Evolutionary conservation across 2,888 invertebrate genomes (phyloP).

Genomic region (Orgyia antiqua): DNA sequence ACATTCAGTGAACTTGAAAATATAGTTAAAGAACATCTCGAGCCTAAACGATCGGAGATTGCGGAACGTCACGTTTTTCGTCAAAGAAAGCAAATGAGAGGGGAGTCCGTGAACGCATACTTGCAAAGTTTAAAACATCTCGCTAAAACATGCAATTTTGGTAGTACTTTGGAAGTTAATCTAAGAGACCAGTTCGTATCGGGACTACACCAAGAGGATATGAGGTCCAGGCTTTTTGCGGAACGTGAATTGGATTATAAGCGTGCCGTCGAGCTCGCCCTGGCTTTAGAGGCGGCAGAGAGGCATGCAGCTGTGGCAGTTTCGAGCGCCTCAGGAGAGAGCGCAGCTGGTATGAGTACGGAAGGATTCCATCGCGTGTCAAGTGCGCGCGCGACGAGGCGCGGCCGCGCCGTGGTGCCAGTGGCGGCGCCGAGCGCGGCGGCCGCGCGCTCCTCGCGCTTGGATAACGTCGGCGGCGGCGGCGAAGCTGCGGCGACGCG

Average conservation of each 20-base stretch:
- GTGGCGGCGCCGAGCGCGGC: background rate
- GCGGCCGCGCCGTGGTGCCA: background rate
- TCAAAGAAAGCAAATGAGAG: conserved; percentile 10
- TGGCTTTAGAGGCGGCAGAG: conserved; percentile 5
- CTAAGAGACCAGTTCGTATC: conserved; percentile 21
- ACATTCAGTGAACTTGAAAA: background rate
- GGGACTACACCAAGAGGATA: conserved; percentile 16
- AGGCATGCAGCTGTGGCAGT: background rate
- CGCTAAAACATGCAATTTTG: conserved; percentile 17
- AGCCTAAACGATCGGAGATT: conserved; percentile 20
- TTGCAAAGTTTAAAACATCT: conserved; percentile 8
- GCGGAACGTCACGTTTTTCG: conserved; percentile 9
- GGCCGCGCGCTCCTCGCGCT: background rate
- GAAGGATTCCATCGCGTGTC: background rate
- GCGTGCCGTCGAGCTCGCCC: conserved; percentile 19
- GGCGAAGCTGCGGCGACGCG: too few relatives aligned
- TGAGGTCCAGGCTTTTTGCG: conserved; percentile 20
- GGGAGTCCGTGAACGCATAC: conserved; percentile 4
- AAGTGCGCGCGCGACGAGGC: too few relatives aligned
- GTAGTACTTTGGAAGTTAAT: conserved; percentile 11
- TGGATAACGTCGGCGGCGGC: too few relatives aligned
- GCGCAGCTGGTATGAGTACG: too few relatives aligned
- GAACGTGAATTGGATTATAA: conserved; percentile 21
- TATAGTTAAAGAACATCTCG: conserved; percentile 12
- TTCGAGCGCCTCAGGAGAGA: background rate